Evolutionary conservation across 1,140 invertebrate genomes (phyloP), one percentile per base, ranked within the genome.

Genomic region (Metopolophium dirhodum): DNA sequence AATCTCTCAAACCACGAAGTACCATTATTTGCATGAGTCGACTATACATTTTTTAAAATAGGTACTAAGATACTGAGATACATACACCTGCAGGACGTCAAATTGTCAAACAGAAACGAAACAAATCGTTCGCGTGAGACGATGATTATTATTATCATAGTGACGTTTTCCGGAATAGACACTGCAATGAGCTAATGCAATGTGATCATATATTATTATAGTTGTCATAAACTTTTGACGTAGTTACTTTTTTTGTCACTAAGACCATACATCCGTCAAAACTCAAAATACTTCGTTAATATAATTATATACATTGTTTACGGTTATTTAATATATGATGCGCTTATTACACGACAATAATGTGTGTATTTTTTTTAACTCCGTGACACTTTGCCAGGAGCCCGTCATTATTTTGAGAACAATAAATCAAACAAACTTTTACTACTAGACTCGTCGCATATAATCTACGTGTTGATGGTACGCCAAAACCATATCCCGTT

Each of bases 381-480:
- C 14, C 30, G 4, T 77, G 30, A 77, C 30, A n/a, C 61, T 68
- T 68, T 77, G 61, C 61, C 61, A 77, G 30, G 22, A n/a, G 30
- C 14, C 61, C 14, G 61, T 77, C 61, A 77, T 77, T 77, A n/a
- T 61, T 77, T n/a, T 77, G 14, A 77, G 30, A 77, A 77, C 61
- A n/a, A 77, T 77, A 77, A 77, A 77, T 77, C 61, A 77, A 77
- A 77, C n/a, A 77, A 77, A 77, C 61, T 77, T 77, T 77, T 77
- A 77, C 30, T 77, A 77, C 30, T n/a, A 77, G 4, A n/a, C 61
- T n/a, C 18, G 18, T 35, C 2, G 4, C 18, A 77, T 47, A 8
- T n/a, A n/a, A 77, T 77, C 14, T n/a, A n/a, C 14, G 61, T 14
- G 30, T n/a, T 77, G 61, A 77, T 4, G 14, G n/a, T n/a, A n/a